Conservation (phyloP, 2,797 vertebrate species). For the Pempheris klunzingeri region DNA sequence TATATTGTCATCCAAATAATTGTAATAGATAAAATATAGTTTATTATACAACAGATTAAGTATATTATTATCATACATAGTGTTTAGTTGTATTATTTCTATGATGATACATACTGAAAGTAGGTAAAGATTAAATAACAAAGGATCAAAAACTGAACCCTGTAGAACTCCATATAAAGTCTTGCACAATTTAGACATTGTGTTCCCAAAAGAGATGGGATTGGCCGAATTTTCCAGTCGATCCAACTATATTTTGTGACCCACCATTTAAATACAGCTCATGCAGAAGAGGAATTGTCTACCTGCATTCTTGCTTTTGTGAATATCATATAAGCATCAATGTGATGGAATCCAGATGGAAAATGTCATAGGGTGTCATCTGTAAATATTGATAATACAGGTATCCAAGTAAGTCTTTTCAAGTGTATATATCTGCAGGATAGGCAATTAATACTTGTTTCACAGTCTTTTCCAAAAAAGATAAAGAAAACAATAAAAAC, state of each 20-base stretch:
- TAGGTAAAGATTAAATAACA: not conserved
- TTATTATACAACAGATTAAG: no score
- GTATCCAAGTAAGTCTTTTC: not conserved
- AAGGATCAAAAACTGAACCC: not conserved
- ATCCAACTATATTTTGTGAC: not conserved
- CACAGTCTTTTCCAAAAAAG: not conserved
- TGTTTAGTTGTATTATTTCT: no score
- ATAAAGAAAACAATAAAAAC: not conserved
- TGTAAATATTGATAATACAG: not conserved
- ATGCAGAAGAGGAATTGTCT: not conserved
- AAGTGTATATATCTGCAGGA: not conserved
- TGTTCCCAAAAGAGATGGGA: not conserved
- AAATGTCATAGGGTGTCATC: not conserved
- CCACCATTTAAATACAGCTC: not conserved
- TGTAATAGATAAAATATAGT: not conserved
- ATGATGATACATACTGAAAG: not conserved
- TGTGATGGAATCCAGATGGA: not conserved
- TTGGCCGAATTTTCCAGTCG: not conserved
- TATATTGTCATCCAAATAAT: not conserved
- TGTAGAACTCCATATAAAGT: slow-evolving; percentile 5
- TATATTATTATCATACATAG: no score
- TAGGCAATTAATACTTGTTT: slow-evolving; percentile 1
- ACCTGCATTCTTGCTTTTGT: not conserved
- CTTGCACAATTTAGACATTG: not conserved
- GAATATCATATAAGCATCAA: not conserved